Percentiles rank a stretch among this genome's conserved stretches.
phyloP scores from a whole-genome alignment of 2,888 invertebrate species.

The Andrena fulva region DNA sequence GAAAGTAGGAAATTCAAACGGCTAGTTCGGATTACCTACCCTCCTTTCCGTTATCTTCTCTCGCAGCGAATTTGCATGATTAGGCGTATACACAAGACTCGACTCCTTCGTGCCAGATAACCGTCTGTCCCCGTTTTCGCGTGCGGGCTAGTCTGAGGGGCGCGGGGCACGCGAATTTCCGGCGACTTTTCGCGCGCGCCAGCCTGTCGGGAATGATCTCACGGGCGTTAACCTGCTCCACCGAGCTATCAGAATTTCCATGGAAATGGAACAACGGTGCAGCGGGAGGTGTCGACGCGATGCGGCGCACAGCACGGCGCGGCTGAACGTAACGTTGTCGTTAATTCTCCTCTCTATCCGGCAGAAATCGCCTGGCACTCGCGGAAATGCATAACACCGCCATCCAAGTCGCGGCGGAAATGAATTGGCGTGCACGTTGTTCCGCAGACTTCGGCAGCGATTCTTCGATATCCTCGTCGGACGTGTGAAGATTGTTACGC shows the following conservation, averaged over 20 bases:
- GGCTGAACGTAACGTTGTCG: conserved; percentile 43
- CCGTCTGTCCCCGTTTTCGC: background rate
- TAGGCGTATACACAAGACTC: conserved; percentile 6
- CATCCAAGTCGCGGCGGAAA: conserved; percentile 38
- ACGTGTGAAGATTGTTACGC: background rate
- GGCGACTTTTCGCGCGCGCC: conserved; percentile 14
- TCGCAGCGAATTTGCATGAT: conserved; percentile 40
- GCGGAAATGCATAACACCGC: conserved; percentile 20
- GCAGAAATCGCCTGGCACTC: conserved; percentile 30
- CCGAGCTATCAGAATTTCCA: conserved; percentile 60
- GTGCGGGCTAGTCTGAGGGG: background rate
- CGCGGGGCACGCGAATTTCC: conserved; percentile 28
- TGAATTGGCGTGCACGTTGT: conserved; percentile 24
- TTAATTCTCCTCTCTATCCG: conserved; percentile 54
- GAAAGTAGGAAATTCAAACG: conserved; percentile 24
- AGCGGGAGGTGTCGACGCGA: conserved; percentile 19
- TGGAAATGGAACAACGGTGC: conserved; percentile 62
- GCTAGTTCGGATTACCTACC: conserved; percentile 14
- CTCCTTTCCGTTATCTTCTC: conserved; percentile 12
- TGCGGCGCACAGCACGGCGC: too few relatives aligned
- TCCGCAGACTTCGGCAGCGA: conserved; percentile 1
- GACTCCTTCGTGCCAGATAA: background rate
- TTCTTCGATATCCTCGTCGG: background rate
- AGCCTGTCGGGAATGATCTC: conserved; percentile 21
- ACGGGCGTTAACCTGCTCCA: conserved; percentile 22